Evolutionary conservation across 1,140 invertebrate genomes (phyloP).

Genomic region (Drosophila tropicalis): DNA sequence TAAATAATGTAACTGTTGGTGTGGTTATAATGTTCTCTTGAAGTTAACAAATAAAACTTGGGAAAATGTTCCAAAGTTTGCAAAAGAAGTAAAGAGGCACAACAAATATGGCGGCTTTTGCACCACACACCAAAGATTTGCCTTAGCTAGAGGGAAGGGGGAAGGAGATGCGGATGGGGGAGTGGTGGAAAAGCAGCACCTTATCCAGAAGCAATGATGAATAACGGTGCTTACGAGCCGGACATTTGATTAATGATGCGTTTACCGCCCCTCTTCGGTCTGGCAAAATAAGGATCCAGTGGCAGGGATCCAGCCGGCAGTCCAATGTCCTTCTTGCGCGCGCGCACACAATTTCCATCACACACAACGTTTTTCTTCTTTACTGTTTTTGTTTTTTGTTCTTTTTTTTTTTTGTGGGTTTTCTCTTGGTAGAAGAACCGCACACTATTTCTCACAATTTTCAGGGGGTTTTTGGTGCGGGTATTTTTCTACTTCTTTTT

Average conservation of each 20-base stretch:
- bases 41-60: no score
- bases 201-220: slow-evolving; percentile 78
- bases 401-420: slow-evolving; percentile 45
- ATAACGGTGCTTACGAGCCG: slow-evolving; percentile 80
- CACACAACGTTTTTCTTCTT: slow-evolving; percentile 11
- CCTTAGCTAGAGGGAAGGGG: neutral
- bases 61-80: no score
- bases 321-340: slow-evolving; percentile 45
- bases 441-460: slow-evolving; percentile 70
- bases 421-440: neutral
- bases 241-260: slow-evolving; percentile 83
- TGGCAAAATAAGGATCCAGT: neutral
- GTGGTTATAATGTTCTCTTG: no score
- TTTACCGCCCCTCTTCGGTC: slow-evolving; percentile 57
- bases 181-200: slow-evolving; percentile 32
- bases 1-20: no score
- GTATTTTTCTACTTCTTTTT: slow-evolving; percentile 44
- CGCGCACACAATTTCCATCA: slow-evolving; percentile 61
- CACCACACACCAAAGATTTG: slow-evolving; percentile 24
- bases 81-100: slow-evolving; percentile 10
- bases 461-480: slow-evolving; percentile 35
- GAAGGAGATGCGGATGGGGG: neutral
- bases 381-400: neutral
- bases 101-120: slow-evolving; percentile 61
- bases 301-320: neutral